Evolutionary conservation across 2,888 invertebrate genomes (phyloP), one percentile per base, ranked within the genome.

Genomic region (Cylloceria caligata): DNA sequence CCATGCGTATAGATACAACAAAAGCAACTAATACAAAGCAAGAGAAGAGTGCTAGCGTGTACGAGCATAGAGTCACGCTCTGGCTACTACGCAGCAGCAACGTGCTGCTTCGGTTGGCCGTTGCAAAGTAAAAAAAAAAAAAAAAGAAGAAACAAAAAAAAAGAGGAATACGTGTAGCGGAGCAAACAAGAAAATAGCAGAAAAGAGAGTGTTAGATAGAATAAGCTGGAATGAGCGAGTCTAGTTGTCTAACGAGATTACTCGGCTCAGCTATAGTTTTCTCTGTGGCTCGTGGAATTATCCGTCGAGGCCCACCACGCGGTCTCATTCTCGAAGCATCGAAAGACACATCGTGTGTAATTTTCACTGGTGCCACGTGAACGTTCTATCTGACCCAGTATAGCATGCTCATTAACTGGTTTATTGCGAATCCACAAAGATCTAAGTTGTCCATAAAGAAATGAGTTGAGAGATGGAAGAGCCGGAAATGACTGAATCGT

Each of bases 161-260:
- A 52, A 27, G 9, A n/a, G 42, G 2, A 34, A 16, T 9, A 55
- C 64, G 39, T 42, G 69, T 52, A 78, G 76, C 60, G 65, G 30
- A 64, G 76, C 57, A 62, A 80, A 73, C 79, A 42, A 75, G 39
- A 74, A 64, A 65, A 57, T 45, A 62, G 57, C 36, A 16, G 57
- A 47, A 24, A 65, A 55, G 52, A 27, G 64, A 47, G 75, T 68
- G 72, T 47, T 9, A 27, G 45, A 21, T 6, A 45, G 64, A 73
- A 74, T 69, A 45, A 71, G 81, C 75, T 62, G 71, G 52, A 82
- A 79, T 21, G 71, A 71, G 69, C 71, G 55, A 65, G 78, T 74
- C 74, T 49, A 78, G 71, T 79, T 79, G 65, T 71, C 60, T 82
- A 82, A 82, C 75, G 71, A 79, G 79, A 79, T 82, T 79, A 67